Conservation (phyloP, 2,888 invertebrate species). For the Tinea semifulvella region DNA sequence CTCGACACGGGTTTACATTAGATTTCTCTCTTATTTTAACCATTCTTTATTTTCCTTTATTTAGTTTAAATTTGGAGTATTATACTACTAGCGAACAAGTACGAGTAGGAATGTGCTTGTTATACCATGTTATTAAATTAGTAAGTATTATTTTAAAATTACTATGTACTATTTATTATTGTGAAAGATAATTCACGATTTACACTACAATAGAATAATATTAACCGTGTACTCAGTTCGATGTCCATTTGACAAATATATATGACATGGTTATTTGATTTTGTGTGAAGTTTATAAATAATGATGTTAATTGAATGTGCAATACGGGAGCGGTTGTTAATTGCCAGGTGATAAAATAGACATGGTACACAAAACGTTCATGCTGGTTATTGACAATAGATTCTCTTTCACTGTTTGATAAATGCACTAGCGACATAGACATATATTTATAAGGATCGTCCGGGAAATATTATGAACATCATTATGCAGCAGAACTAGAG, state of each 20-base stretch:
- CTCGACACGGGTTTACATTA: conserved; percentile 43
- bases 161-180: not conserved
- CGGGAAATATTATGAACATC: too few relatives aligned
- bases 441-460: too few relatives aligned
- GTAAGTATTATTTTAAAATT: not conserved
- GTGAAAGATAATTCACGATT: not conserved
- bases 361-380: not conserved
- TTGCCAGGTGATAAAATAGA: not conserved
- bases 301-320: not conserved
- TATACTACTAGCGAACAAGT: not conserved
- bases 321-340: conserved; percentile 1
- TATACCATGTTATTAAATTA: not conserved
- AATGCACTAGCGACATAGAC: not conserved
- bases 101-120: not conserved
- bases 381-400: not conserved
- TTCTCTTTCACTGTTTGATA: conserved; percentile 7
- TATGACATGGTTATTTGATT: not conserved
- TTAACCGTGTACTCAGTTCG: conserved; percentile 7
- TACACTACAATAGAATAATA: not conserved
- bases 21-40: conserved; percentile 55
- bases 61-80: not conserved
- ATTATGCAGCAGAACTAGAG: too few relatives aligned
- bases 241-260: conserved; percentile 7
- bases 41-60: conserved; percentile 24
- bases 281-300: not conserved